Evolutionary conservation across 2,888 invertebrate genomes (phyloP), one percentile per base, ranked within the genome.

Genomic region (Mactromeris polynyma): DNA sequence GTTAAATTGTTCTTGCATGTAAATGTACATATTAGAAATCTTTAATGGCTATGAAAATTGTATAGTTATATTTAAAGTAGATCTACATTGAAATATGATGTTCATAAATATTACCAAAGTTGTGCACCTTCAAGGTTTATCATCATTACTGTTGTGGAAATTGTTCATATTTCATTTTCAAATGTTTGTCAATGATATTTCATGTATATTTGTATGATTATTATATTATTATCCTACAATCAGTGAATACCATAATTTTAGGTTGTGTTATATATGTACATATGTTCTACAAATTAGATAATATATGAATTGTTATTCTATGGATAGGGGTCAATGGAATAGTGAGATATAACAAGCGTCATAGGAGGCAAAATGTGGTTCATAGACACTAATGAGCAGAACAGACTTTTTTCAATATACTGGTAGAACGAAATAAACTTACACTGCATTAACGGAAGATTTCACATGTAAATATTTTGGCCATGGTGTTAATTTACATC

Each of bases 251-350:
- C 36, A 73, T 73, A 36, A 73, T 33, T 36, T 36, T 73, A 73
- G 73, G 73, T 73, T 73, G 73, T 73, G 36, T 73, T 73, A 33
- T 73, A 73, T 36, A 33, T 73, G 73, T 73, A 73, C 36, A 73
- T 73, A 73, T 4, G n/a, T 73, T 73, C 73, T 33, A 73, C 19
- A 73, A 36, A 73, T 26, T 73, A 14, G 36, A 36, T 73, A 73
- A 73, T 73, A 73, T 73, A 73, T 73, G 17, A 73, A 64, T 36
- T 33, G 73, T 33, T 73, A 73, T 36, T 73, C 33, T 33, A n/a
- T 58, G n/a, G 17, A n/a, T 7, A 58, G 58, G 4, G 36, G 73
- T 36, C 73, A 73, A 33, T 73, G 73, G 73, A 73, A 33, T 17
- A 51, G 26, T n/a, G 6, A 26, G 58, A 73, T 33, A 33, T 33